Evolutionary conservation across 2,888 invertebrate species (phyloP).

Genomic region (Scrobipalpa atriplicella): DNA sequence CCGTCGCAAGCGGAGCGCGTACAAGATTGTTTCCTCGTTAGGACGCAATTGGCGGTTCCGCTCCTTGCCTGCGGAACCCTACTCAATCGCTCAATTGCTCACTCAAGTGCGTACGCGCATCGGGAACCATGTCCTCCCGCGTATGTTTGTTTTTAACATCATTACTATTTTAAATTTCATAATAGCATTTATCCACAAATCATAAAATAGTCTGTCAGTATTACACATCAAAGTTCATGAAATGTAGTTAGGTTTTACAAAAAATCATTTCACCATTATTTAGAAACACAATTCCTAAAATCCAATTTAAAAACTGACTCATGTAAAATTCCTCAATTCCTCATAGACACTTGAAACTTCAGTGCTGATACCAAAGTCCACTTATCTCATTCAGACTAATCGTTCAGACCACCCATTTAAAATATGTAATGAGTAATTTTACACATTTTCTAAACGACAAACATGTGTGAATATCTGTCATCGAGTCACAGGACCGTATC

Average conservation of each 20-base stretch:
- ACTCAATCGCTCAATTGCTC: constrained; percentile 65
- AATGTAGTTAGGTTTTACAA: too few relatives aligned
- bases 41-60: constrained; percentile 76
- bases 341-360: background rate
- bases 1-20: constrained; percentile 78
- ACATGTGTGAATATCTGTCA: constrained; percentile 23
- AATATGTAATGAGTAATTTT: constrained; percentile 34
- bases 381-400: background rate
- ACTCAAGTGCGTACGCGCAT: constrained; percentile 51
- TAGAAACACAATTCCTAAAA: background rate
- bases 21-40: constrained; percentile 83
- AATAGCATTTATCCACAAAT: too few relatives aligned
- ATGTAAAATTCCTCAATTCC: background rate
- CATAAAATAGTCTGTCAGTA: too few relatives aligned
- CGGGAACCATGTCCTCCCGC: background rate
- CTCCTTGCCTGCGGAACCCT: constrained; percentile 69
- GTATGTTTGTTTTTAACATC: background rate
- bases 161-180: background rate
- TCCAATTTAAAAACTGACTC: background rate
- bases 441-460: constrained; percentile 24
- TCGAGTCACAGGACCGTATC: constrained; percentile 14
- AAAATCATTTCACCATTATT: background rate
- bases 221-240: too few relatives aligned
- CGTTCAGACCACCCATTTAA: constrained; percentile 32
- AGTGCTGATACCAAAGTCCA: background rate